Conservation (phyloP, 2,113 vertebrate genomes). For the Rhegmatorhina hoffmannsi region DNA sequence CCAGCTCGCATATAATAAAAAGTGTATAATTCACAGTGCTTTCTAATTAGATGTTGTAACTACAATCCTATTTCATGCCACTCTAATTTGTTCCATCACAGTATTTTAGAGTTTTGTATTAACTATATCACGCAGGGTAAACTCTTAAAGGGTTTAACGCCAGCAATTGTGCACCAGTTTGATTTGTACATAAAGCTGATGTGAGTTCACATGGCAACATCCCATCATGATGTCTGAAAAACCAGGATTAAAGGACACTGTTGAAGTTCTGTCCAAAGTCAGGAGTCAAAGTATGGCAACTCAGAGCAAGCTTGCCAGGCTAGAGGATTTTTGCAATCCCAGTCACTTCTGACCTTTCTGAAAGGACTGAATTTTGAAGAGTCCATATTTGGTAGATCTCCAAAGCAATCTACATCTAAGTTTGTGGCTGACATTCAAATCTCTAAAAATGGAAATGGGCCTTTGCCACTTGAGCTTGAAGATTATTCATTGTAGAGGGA, state of each 20-base stretch:
- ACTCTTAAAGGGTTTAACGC: neutral
- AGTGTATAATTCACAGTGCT: neutral
- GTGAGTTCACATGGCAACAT: neutral
- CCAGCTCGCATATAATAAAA: neutral
- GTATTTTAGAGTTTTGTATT: neutral
- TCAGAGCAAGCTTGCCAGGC: neutral
- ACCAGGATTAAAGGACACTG: neutral
- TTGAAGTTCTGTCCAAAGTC: neutral
- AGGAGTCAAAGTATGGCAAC: neutral
- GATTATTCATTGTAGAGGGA: neutral
- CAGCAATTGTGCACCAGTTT: neutral
- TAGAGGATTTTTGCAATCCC: neutral
- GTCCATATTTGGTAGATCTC: constrained; percentile 51
- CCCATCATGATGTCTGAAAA: neutral
- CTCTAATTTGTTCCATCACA: constrained; percentile 16
- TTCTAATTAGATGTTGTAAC: constrained; percentile 23
- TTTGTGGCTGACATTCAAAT: neutral
- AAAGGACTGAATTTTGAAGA: constrained; percentile 3
- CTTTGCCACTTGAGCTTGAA: neutral
- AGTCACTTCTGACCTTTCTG: constrained; percentile 5
- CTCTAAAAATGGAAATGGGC: constrained; percentile 39
- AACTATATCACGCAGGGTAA: neutral
- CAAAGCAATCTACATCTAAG: neutral
- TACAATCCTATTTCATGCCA: neutral
- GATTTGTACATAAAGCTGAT: neutral